Evolutionary conservation across 1,140 invertebrate species (phyloP), one percentile per base, ranked within the genome.

Genomic region (Brachionus asplanchnoidis): DNA sequence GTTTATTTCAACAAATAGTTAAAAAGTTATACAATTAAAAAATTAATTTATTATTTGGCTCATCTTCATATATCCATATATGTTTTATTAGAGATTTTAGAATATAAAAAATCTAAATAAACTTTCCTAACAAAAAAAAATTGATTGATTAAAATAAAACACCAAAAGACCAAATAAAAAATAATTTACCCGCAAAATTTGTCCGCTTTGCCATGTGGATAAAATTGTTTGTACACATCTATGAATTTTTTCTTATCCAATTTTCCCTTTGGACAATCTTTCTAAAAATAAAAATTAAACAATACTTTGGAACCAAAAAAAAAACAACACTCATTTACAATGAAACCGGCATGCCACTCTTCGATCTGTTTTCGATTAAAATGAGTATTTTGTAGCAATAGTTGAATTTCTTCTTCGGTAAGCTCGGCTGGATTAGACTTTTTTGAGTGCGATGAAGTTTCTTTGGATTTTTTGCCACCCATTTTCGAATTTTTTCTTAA

Each of bases 151-250:
- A n/a, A n/a, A n/a, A n/a, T n/a, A n/a, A n/a, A n/a, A n/a, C n/a
- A 5, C 40, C 9, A 42, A 42, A 42, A 5, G 40, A 42, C 40
- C 40, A 42, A 42, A 42, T n/a, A 42, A 5, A 42, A 9, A 9
- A 42, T 42, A 4, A 80, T 11, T 53, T 65, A 80, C 77, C 66
- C 68, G 44, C 84, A 85, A 79, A 84, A 85, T 53, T 85, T 85
- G 32, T 85, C 84, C 11, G 73, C 75, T 85, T 80, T 85, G 4
- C 75, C 84, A 68, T 32, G 36, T 9, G 84, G 84, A 80, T 85
- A 85, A 42, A 78, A 85, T 23, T 78, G 73, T 70, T 85, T 78
- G 28, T 85, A 85, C 11, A 79, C 84, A 12, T 85, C 84, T n/a
- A 78, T 68, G 17, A 85, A 79, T 70, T 85, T 78, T n/a, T 79